phyloP scores from a whole-genome alignment of 2,113 vertebrate species.

The Pachyramphus minor region DNA sequence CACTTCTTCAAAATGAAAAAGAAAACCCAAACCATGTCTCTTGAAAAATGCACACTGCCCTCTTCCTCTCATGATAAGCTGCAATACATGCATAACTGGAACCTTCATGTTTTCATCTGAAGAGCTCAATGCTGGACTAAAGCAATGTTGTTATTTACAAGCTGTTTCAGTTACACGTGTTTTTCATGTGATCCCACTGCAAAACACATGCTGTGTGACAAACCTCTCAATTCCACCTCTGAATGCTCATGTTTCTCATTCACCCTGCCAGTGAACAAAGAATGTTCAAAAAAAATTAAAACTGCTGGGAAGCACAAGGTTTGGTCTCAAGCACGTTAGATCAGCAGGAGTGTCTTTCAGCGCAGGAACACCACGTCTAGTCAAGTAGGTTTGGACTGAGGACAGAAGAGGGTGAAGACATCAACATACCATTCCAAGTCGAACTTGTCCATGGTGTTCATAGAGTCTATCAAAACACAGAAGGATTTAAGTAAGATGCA shows the following conservation, averaged over 20 bases:
- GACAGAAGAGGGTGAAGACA: background rate
- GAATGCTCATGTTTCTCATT: background rate
- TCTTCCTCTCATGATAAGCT: background rate
- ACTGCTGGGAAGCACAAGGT: background rate
- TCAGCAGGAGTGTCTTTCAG: background rate
- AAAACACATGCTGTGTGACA: background rate
- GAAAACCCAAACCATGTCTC: background rate
- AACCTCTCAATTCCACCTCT: background rate
- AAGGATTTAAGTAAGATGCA: conserved; percentile 20
- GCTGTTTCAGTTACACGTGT: background rate
- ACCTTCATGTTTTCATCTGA: background rate
- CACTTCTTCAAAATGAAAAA: background rate
- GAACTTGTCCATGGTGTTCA: conserved; percentile 90
- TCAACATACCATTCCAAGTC: conserved; percentile 91
- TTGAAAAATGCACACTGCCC: background rate
- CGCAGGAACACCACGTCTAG: background rate
- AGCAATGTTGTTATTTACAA: background rate
- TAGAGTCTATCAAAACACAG: conserved; percentile 75
- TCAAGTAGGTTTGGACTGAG: background rate
- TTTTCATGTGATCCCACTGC: background rate
- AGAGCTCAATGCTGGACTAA: background rate
- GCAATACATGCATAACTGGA: background rate
- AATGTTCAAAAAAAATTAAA: background rate
- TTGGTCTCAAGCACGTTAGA: background rate
- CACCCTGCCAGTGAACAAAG: background rate